Conservation (phyloP, 2,797 vertebrate species). For the Cichlasoma orientale region DNA sequence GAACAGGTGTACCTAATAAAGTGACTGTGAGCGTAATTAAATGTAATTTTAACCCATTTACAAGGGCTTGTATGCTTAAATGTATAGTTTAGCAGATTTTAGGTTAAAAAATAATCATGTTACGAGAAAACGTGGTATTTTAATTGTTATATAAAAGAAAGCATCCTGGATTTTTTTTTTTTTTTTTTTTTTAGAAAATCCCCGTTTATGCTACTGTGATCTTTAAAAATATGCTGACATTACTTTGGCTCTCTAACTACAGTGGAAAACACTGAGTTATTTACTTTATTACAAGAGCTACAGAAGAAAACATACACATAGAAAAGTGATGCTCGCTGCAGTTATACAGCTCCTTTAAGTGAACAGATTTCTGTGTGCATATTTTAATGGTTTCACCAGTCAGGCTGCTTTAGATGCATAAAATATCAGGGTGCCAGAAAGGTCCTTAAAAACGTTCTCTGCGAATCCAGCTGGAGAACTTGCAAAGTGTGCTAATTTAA, state of each 20-base stretch:
- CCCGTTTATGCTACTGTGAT: constrained; percentile 8
- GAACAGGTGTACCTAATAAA: background rate
- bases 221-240: constrained; percentile 39
- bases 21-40: background rate
- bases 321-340: background rate
- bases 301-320: background rate
- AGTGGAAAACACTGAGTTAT: constrained; percentile 43
- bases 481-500: constrained; percentile 16
- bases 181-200: background rate
- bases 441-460: background rate
- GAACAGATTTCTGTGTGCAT: constrained; percentile 30
- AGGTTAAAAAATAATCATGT: background rate
- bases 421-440: constrained; percentile 28
- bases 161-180: no score
- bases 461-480: constrained; percentile 12
- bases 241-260: constrained; percentile 14
- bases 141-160: background rate
- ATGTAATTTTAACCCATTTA: background rate
- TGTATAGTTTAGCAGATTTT: background rate
- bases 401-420: constrained; percentile 28
- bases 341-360: constrained; percentile 17
- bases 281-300: constrained; percentile 28
- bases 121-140: background rate
- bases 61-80: background rate
- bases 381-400: constrained; percentile 33